Base-by-base conservation (phyloP, 2,797 vertebrate species). In the Ibycter americanus region DNA sequence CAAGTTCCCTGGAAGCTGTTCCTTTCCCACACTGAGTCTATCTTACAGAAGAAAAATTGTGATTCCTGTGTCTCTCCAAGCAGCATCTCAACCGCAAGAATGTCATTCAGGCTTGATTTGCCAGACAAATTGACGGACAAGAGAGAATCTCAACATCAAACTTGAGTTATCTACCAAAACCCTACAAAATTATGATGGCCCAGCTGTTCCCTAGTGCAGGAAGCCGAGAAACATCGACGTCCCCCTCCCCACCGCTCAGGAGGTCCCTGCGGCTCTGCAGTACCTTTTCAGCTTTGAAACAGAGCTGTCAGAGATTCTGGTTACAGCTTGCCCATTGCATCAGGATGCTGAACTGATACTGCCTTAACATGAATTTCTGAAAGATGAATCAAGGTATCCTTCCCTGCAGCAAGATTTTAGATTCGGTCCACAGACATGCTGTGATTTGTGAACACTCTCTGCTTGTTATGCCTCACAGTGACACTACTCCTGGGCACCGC, bases 181-280 rank as follows among this genome's bases (percentile, higher is more conserved):
- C 44, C 32, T 36, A 38, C 10, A 42, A 40, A 58, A 34, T 9
- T 29, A 29, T 29, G 34, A 25, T 1, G 18, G 55, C 29, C 6
- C 13, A 49, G 51, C 44, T 0, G 0, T 7, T 46, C 34, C 20
- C 34, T 32, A 8, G n/a, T 2, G 31, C 23, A 15, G 38, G 47
- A 46, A 74, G 52, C 44, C 9, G 7, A 40, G 52, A 26, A 83
- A 52, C 78, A 27, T 2, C 22, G 20, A 9, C 5, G 0, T 22
- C 18, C 59, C 25, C 40, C 32, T 54, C 47, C 46, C 34, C 58
- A n/a, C 17, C 0, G 0, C 61, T 38, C n/a, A 26, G 18, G 26
- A 81, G 52, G 29, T 71, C 38, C 62, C 62, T 47, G 31, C 0
- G 1, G 51, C 29, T 63, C 54, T 40, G 27, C 38, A 44, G 62